Conservation (phyloP, 2,888 invertebrate species). For the Arge pagana region DNA sequence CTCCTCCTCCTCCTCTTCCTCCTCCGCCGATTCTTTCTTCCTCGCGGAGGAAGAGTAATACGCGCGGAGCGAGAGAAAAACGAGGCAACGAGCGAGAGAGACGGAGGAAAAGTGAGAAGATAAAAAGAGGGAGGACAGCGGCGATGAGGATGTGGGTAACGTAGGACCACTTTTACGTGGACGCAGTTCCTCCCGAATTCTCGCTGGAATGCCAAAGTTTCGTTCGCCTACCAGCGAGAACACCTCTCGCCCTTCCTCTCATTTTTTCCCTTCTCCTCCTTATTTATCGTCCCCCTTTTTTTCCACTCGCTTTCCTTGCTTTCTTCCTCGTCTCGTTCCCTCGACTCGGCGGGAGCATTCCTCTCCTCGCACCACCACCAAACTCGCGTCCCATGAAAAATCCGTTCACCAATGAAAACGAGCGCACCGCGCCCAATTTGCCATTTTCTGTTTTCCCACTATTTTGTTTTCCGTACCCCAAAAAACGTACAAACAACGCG, state of each 20-base stretch:
- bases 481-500: too few relatives aligned
- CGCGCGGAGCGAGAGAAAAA: slow-evolving; percentile 33
- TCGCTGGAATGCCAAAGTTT: too few relatives aligned
- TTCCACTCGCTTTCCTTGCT: not conserved
- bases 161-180: too few relatives aligned
- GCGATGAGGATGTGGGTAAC: too few relatives aligned
- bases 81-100: slow-evolving; percentile 14
- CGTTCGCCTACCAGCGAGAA: slow-evolving; percentile 4
- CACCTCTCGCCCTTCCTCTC: not conserved
- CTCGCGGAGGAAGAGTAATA: slow-evolving; percentile 13
- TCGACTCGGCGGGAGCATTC: slow-evolving; percentile 3
- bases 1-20: slow-evolving; percentile 18
- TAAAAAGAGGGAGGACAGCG: slow-evolving; percentile 14
- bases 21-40: slow-evolving; percentile 9
- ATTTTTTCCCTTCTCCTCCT: not conserved
- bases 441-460: too few relatives aligned
- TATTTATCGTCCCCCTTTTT: not conserved
- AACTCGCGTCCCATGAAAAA: too few relatives aligned
- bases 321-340: too few relatives aligned
- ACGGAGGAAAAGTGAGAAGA: slow-evolving; percentile 24
- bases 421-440: too few relatives aligned
- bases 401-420: too few relatives aligned
- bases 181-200: too few relatives aligned
- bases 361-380: too few relatives aligned
- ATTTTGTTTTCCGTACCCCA: too few relatives aligned